Base-by-base conservation (phyloP, 1,140 invertebrate genomes). In the Drosophila repleta region DNA sequence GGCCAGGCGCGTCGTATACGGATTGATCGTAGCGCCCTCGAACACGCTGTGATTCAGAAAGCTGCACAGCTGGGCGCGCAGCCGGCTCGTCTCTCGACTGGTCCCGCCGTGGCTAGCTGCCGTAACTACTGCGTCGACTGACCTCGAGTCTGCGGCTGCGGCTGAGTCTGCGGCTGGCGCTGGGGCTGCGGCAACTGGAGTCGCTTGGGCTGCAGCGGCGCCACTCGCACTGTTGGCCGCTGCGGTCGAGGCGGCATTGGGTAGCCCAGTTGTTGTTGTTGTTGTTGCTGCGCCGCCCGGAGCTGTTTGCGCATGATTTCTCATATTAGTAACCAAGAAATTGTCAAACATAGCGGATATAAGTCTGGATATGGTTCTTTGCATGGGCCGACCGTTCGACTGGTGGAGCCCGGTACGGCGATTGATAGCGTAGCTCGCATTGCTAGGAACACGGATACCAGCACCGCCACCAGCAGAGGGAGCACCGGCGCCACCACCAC, bases 271-370 rank as follows among this genome's bases (percentile, higher is more conserved):
- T n/a, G 39, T 13, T 52, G 21, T 48, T n/a, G n/a, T n/a, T n/a
- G n/a, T n/a, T n/a, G 17, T 18, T n/a, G 39, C 8, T 52, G 21
- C 45, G 74, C 62, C 77, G 65, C 58, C 66, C 58, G 58, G 37
- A 87, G 82, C 82, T 82, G 71, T 72, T 81, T 63, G 81, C 81
- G 82, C 77, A 87, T 78, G 85, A 85, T 82, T 87, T 87, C 74
- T 81, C 75, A 72, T 45, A 82, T 72, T 78, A 85, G 72, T 78
- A 74, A 70, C 43, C 55, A 88, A 48, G 39, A 60, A 61, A 72
- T 82, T 82, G 52, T 62, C 58, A 61, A 66, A 35, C 72, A 63
- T 53, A 70, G 62, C 66, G 69, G 63, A 53, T 43, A 82, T 56
- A 70, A 51, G 52, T 65, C 74, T 74, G 62, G 58, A 46, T 53